Conservation (phyloP, 2,888 invertebrate species). For the Stomorhina lunata region DNA sequence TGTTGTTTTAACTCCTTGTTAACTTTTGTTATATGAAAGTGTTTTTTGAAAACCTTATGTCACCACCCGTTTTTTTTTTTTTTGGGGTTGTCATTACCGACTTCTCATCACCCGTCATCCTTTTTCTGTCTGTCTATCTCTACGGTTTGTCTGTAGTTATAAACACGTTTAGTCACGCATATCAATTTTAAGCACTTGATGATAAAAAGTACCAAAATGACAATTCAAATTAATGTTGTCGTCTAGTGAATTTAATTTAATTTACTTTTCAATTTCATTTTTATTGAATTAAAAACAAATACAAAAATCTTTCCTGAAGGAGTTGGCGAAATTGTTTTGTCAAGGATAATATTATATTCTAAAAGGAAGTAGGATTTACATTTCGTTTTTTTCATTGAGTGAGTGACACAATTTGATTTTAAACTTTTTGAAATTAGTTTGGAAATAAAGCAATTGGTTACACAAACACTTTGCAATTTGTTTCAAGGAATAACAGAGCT, state of each 20-base stretch:
- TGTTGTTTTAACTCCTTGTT: conserved; percentile 13
- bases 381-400: conserved; percentile 8
- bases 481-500: no score
- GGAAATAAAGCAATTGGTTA: no score
- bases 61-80: conserved; percentile 17
- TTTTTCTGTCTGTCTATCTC: no score
- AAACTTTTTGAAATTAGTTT: no score
- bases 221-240: conserved; percentile 35
- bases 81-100: conserved; percentile 48
- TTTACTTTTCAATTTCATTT: conserved; percentile 24
- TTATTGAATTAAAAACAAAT: conserved; percentile 23
- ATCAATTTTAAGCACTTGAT: conserved; percentile 70
- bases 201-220: conserved; percentile 56
- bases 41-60: not conserved
- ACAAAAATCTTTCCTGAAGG: no score
- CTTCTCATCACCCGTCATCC: conserved; percentile 18
- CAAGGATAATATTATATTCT: not conserved
- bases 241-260: conserved; percentile 23
- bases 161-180: conserved; percentile 77
- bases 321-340: not conserved
- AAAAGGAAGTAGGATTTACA: no score
- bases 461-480: no score
- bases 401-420: no score
- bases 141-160: conserved; percentile 51
- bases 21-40: not conserved